phyloP scores from a whole-genome alignment of 2,113 vertebrate genomes.

The Cervus canadensis region DNA sequence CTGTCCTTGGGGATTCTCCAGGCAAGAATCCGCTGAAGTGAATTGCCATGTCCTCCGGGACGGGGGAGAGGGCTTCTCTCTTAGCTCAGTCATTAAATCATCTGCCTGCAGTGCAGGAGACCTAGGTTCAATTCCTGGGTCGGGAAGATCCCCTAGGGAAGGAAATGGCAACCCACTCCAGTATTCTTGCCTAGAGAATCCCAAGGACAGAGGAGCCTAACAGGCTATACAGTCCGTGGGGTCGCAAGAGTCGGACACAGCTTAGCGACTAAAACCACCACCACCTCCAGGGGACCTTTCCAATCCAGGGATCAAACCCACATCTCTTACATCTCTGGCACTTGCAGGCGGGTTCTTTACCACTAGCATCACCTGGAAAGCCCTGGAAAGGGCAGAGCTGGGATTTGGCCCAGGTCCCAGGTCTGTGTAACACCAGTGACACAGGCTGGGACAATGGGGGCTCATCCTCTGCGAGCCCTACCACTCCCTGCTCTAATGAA shows the following conservation, averaged over 20 bases:
- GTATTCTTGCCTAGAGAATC: not conserved
- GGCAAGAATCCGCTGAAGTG: not conserved
- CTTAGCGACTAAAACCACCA: not conserved
- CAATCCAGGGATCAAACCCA: fast-evolving
- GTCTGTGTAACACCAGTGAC: not conserved
- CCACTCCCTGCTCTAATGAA: not conserved
- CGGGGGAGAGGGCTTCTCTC: not conserved
- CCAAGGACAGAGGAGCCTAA: not conserved
- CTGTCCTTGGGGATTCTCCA: not conserved
- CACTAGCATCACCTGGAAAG: not conserved
- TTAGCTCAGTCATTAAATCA: not conserved
- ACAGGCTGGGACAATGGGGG: fast-evolving
- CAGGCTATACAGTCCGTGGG: fast-evolving
- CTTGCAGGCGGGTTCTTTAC: not conserved
- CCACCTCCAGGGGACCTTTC: not conserved
- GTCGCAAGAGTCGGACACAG: not conserved
- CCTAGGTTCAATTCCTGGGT: not conserved
- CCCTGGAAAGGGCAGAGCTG: not conserved
- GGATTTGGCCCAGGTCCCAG: too few relatives aligned
- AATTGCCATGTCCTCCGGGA: not conserved
- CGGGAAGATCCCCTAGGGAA: not conserved
- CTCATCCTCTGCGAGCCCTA: not conserved
- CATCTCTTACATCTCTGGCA: not conserved
- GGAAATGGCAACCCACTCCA: not conserved
- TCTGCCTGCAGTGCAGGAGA: not conserved